Evolutionary conservation across 2,113 vertebrate genomes (phyloP).

Genomic region (Gallinago paraguaiae): DNA sequence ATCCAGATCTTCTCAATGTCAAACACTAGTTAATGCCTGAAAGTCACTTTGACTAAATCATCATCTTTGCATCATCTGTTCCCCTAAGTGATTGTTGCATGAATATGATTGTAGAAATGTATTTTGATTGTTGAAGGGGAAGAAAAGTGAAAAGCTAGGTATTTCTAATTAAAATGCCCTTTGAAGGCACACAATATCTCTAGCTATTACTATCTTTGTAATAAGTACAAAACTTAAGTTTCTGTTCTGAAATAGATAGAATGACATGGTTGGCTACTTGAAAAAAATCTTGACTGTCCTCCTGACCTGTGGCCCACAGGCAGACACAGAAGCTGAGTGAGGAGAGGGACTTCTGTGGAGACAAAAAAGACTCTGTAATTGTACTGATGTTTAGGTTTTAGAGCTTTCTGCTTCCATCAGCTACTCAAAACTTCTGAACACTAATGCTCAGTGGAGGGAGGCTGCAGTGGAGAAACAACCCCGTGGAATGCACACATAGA

Average conservation of each 20-base stretch:
- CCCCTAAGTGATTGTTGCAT: not conserved
- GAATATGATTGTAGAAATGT: not conserved
- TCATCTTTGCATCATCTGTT: not conserved
- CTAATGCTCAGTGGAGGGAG: not conserved
- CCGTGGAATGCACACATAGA: not conserved
- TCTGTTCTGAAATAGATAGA: not conserved
- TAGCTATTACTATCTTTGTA: not conserved
- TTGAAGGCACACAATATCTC: not conserved
- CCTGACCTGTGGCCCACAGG: not conserved
- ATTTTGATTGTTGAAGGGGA: not conserved
- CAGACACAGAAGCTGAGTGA: not conserved
- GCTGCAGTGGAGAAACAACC: not conserved
- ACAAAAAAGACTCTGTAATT: not conserved
- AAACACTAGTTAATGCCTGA: not conserved
- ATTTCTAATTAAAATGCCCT: not conserved
- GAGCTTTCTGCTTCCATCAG: too few relatives aligned
- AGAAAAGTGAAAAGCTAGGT: not conserved
- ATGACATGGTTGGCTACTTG: not conserved
- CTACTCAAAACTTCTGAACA: not conserved
- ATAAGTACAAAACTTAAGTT: not conserved
- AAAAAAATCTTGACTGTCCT: not conserved
- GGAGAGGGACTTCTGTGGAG: not conserved
- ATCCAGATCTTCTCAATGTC: not conserved
- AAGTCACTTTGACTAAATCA: not conserved
- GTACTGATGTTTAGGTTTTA: not conserved